Conservation (phyloP, 2,113 vertebrate species). For the Mixornis gularis region DNA sequence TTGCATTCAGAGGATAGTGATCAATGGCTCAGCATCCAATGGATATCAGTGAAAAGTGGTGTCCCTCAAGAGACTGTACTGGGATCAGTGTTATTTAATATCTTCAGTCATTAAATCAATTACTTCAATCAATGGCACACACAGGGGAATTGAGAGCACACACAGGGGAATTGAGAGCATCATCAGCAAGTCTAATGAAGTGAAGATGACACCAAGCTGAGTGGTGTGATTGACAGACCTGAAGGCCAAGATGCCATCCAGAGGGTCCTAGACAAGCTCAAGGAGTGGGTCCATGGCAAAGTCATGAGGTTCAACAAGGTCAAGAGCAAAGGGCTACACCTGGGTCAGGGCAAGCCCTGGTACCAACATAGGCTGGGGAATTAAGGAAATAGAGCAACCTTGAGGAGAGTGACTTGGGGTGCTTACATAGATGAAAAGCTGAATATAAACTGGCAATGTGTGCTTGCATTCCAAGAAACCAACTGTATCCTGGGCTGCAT, state of each 20-base stretch:
- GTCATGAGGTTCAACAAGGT: neutral
- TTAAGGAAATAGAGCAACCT: neutral
- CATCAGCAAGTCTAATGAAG: neutral
- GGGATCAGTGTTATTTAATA: neutral
- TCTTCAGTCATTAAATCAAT: neutral
- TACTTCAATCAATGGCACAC: neutral
- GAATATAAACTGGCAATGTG: neutral
- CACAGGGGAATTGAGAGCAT: accelerated
- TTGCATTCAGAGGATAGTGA: neutral
- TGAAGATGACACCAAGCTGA: neutral
- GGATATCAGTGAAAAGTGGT: neutral
- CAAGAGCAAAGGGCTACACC: neutral
- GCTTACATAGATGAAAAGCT: neutral
- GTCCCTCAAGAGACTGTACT: too few relatives aligned
- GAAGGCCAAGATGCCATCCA: neutral
- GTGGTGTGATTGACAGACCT: neutral
- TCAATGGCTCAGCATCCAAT: neutral
- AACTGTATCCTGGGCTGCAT: neutral
- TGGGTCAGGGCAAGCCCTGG: neutral
- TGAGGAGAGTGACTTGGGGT: too few relatives aligned
- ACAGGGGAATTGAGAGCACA: accelerated
- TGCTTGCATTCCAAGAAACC: neutral
- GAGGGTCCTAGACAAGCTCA: neutral
- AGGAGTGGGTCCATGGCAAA: neutral
- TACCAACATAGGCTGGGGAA: neutral